Base-by-base conservation (phyloP, 2,888 invertebrate species). In the Erebia palarica region DNA sequence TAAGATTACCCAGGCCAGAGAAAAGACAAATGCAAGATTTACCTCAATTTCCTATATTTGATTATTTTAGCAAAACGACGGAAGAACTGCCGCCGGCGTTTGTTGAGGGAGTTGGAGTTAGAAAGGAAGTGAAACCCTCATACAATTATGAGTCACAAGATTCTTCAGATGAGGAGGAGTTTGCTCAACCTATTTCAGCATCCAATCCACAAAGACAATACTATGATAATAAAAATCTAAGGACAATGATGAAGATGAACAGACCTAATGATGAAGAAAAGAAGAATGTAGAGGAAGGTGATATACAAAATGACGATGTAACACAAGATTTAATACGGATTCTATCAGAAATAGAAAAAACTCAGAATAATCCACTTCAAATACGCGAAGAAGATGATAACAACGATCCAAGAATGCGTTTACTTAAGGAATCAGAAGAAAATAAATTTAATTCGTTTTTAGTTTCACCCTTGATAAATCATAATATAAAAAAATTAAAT, bases 41-140 rank as follows among this genome's bases (percentile, higher is more conserved):
- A 76, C 86, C 88, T 77, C 80, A 82, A 83, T 82, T 84, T 86
- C 84, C 84, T 84, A 78, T 84, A 73, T 90, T 89, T 89, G 86
- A 91, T 89, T 83, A 88, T 90, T 92, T 91, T 90, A 91, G 91
- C 86, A 87, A 87, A 86, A 76, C 84, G 80, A 85, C 89, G 83
- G 82, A 90, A 87, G 79, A 82, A 83, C 76, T 90, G 90, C 79
- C 87, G 79, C 75, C 84, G 81, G 74, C 85, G 82, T 75, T 86
- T 85, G 79, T 75, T 79, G 80, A 84, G 84, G 86, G 81, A 78
- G 78, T 80, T 82, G 81, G 83, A 84, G 73, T 78, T 81, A 84
- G 83, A 83, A 82, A 86, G 81, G 81, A 86, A 85, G 76, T 87
- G 82, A 79, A 71, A 36, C 36, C 36, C 36, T 75, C 65, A 16